Evolutionary conservation across 2,888 invertebrate genomes (phyloP).

Genomic region (Tuberolachnus salignus): DNA sequence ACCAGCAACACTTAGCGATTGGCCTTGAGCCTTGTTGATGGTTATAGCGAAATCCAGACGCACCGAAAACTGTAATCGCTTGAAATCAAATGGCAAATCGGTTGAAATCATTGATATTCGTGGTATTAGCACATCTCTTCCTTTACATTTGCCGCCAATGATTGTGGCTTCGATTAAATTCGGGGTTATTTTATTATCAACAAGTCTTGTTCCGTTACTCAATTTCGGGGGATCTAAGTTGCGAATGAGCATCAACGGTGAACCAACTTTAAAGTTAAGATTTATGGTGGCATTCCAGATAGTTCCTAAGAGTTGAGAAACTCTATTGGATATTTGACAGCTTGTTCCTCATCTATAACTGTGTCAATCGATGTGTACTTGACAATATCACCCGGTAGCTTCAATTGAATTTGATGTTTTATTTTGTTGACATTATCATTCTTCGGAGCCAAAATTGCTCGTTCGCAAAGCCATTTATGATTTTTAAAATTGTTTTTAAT

Average conservation of each 20-base stretch:
- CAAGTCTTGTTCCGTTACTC: slow-evolving; percentile 41
- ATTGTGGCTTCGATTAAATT: slow-evolving; percentile 40
- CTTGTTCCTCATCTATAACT: slow-evolving; percentile 41
- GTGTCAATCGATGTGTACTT: no score
- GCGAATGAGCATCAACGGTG: slow-evolving; percentile 55
- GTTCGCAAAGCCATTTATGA: no score
- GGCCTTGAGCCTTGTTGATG: slow-evolving; percentile 62
- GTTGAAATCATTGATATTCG: slow-evolving; percentile 61
- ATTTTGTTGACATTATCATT: no score
- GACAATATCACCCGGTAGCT: no score
- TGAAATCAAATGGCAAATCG: slow-evolving; percentile 60
- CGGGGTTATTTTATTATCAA: slow-evolving; percentile 4
- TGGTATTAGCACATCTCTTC: slow-evolving; percentile 60
- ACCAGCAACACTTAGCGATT: slow-evolving; percentile 59
- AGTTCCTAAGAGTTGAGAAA: slow-evolving; percentile 59
- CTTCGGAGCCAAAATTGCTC: no score
- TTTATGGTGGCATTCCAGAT: slow-evolving; percentile 57
- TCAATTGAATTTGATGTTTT: not conserved
- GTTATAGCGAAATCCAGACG: slow-evolving; percentile 61
- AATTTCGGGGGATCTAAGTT: slow-evolving; percentile 53
- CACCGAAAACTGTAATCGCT: slow-evolving; percentile 60
- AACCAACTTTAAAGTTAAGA: not conserved
- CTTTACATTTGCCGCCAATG: not conserved
- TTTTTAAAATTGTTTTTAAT: no score
- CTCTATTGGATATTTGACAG: not conserved